phyloP scores from a whole-genome alignment of 2,113 vertebrate species.

The Zosterops japonicus region DNA sequence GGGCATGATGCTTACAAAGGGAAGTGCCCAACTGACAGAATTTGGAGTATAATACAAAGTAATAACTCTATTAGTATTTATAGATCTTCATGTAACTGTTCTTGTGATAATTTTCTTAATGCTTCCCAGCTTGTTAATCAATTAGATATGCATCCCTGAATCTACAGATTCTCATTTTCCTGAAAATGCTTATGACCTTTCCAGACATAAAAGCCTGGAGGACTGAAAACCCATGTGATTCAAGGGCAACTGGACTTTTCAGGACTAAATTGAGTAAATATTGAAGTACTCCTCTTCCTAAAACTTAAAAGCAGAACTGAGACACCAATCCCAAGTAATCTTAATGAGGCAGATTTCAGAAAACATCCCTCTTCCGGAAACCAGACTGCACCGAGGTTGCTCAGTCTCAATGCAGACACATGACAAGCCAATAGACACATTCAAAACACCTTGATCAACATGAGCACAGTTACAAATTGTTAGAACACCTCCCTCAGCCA shows the following conservation, averaged over 20 bases:
- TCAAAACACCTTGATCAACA: background rate
- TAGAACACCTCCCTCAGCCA: background rate
- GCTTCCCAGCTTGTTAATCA: background rate
- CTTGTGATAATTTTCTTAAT: background rate
- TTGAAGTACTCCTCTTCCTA: background rate
- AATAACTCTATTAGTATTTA: background rate
- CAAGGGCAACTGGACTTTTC: background rate
- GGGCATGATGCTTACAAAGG: background rate
- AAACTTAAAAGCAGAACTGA: background rate
- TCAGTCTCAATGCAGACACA: background rate
- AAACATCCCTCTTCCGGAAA: background rate
- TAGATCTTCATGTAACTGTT: background rate
- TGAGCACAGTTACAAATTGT: background rate
- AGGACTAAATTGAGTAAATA: background rate
- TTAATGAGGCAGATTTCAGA: background rate
- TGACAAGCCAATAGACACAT: background rate
- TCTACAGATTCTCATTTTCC: background rate
- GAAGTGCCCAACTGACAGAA: background rate
- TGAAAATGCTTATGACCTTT: background rate
- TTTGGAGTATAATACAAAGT: background rate
- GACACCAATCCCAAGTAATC: background rate
- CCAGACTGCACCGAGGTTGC: fast-evolving
- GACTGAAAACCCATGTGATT: background rate
- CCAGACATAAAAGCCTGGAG: background rate
- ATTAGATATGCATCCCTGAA: background rate